A percentile compares a stretch with the other conserved stretches of the same genome.
Evolutionary conservation across 2,797 vertebrate genomes (phyloP).

Genomic region (Percopsis omiscomaycus): DNA sequence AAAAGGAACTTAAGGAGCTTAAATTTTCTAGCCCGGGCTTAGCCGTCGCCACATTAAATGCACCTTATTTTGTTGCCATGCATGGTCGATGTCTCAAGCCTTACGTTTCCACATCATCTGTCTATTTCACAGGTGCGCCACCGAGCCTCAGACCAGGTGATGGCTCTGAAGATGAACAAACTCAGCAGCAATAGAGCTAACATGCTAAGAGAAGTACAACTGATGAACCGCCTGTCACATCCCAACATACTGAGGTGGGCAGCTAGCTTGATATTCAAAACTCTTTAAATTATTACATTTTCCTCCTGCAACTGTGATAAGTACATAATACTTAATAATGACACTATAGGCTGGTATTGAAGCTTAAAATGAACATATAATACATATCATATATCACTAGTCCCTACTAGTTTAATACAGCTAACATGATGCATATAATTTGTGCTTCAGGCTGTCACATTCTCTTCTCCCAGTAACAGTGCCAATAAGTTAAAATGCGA

Average conservation of each 20-base stretch:
- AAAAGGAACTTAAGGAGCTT: no score
- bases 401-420: neutral
- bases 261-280: neutral
- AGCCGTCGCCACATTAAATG: no score
- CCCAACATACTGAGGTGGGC: constrained; percentile 73
- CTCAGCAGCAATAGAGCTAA: constrained; percentile 96
- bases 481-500: neutral
- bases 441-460: no score
- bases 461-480: no score
- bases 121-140: constrained; percentile 84
- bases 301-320: neutral
- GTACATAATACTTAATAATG: neutral
- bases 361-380: no score
- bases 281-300: no score
- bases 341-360: no score
- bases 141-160: constrained; percentile 91
- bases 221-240: constrained; percentile 96
- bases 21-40: no score
- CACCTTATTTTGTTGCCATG: no score
- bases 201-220: constrained; percentile 95
- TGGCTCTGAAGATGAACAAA: constrained; percentile 99
- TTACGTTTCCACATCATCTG: neutral
- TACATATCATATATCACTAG: no score
- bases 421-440: neutral
- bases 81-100: no score